Conservation (phyloP, 2,888 invertebrate species). For the Catocala fraxini region DNA sequence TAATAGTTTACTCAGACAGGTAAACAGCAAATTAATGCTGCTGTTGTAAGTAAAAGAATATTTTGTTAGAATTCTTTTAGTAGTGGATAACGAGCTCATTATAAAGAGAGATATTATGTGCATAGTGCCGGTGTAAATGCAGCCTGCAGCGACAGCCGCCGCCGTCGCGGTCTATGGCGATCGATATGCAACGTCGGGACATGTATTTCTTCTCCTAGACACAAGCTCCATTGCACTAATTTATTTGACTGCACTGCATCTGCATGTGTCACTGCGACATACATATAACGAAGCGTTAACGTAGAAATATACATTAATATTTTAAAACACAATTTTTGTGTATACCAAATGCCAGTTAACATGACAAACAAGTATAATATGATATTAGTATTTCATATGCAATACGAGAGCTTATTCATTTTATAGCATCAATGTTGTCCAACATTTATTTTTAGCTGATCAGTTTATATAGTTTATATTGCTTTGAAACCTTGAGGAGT, state of each 20-base stretch:
- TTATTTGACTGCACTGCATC: conserved; percentile 14
- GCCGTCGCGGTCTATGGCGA: conserved; percentile 62
- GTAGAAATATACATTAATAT: too few species aligned
- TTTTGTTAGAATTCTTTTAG: too few species aligned
- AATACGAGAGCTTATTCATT: conserved; percentile 22
- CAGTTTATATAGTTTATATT: conserved; percentile 45
- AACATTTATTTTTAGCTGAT: conserved; percentile 36
- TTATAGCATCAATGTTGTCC: conserved; percentile 19
- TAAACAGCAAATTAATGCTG: too few species aligned
- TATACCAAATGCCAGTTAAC: too few species aligned
- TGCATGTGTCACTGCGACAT: neutral
- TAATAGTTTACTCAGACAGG: too few species aligned
- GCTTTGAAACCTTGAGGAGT: conserved; percentile 69
- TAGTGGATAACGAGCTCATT: neutral
- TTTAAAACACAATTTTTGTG: too few species aligned
- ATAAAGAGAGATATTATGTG: conserved; percentile 24
- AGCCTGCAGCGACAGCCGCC: conserved; percentile 61
- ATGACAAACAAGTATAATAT: neutral
- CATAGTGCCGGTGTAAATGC: conserved; percentile 71
- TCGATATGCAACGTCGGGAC: conserved; percentile 82
- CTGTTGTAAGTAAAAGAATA: too few species aligned
- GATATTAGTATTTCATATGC: neutral
- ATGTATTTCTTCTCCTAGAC: conserved; percentile 71
- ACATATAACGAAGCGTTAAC: too few species aligned
- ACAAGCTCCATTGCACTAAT: conserved; percentile 49